Percentiles rank a stretch among this genome's conserved stretches.
phyloP scores from a whole-genome alignment of 2,113 vertebrate genomes.

The Oceanites oceanicus region DNA sequence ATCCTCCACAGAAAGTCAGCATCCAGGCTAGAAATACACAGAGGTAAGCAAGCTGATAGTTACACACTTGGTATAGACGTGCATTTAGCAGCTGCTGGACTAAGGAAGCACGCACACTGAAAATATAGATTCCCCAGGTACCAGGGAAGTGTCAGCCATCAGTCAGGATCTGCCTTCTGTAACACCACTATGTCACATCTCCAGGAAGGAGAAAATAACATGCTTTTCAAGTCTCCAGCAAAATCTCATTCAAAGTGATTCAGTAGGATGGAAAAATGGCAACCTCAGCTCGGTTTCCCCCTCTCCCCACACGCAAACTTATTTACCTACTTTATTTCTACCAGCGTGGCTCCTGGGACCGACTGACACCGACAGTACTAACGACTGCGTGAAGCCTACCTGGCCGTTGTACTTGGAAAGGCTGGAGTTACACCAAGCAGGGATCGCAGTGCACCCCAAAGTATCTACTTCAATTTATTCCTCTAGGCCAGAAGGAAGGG shows the following conservation, averaged over 20 bases:
- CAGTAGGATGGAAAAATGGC: background rate
- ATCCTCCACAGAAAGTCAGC: background rate
- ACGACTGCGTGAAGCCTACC: background rate
- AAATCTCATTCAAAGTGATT: background rate
- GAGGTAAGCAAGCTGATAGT: background rate
- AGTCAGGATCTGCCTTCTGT: background rate
- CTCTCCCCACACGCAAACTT: background rate
- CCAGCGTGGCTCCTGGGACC: background rate
- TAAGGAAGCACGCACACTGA: background rate
- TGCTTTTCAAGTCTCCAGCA: background rate
- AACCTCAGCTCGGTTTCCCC: background rate
- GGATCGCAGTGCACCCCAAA: background rate
- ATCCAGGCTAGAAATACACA: background rate
- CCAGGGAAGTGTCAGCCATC: background rate
- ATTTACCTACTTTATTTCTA: background rate
- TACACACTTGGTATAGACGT: background rate
- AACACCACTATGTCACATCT: background rate
- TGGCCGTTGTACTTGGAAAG: background rate
- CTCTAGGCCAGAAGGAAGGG: background rate
- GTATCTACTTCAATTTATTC: background rate
- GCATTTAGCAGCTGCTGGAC: background rate
- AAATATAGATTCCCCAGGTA: background rate
- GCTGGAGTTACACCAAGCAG: background rate
- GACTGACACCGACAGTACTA: background rate
- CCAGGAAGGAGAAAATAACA: background rate